Conservation (phyloP, 2,888 invertebrate genomes). For the Calameuta pallipes region DNA sequence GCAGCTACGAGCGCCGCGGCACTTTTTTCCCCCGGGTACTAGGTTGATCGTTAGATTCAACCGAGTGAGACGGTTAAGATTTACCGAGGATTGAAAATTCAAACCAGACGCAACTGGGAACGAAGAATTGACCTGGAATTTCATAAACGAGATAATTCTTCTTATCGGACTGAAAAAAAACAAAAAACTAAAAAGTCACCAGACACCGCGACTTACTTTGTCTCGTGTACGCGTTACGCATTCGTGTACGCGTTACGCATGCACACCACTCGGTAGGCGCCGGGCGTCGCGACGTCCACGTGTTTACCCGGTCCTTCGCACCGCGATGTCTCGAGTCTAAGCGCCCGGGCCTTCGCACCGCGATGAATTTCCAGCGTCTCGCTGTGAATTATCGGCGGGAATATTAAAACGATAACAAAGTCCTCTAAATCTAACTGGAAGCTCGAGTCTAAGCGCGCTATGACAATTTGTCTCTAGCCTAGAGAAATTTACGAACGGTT, state of each 20-base stretch:
- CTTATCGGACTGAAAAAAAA: background rate
- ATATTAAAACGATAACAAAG: too few relatives aligned
- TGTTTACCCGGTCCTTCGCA: constrained; percentile 7
- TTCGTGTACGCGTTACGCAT: background rate
- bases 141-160: background rate
- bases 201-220: background rate
- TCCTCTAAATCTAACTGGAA: too few relatives aligned
- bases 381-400: too few relatives aligned
- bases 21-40: background rate
- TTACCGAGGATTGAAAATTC: background rate
- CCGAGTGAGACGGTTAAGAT: background rate
- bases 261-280: background rate
- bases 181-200: background rate
- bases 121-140: background rate
- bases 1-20: background rate
- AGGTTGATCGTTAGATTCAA: background rate
- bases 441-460: background rate
- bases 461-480: background rate
- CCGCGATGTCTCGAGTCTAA: background rate
- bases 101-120: background rate
- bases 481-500: background rate
- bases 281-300: constrained; percentile 6
- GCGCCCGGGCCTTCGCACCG: background rate
- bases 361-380: too few relatives aligned
- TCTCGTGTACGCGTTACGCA: background rate